These are phyloP conservation scores for Azemiops feae DNA, from an alignment of 2,113 vertebrate genomes.

Conservation along the genomic window DNA sequence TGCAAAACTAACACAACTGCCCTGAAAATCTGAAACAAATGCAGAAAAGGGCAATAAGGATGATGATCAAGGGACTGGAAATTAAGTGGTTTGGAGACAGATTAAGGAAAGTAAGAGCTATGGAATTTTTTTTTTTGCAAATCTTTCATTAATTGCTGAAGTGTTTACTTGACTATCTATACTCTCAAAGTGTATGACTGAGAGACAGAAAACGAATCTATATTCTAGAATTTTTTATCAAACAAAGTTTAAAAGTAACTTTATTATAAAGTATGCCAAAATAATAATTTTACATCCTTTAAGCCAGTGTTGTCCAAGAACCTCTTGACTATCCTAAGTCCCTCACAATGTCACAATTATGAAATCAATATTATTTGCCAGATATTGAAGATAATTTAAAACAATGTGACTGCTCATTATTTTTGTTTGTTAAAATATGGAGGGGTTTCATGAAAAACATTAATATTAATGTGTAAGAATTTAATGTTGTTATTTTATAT, in stretches of 20 bases:
- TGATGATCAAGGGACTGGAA: background rate
- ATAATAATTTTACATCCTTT: constrained; percentile 36
- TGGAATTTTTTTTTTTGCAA: background rate
- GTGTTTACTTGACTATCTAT: constrained; percentile 10
- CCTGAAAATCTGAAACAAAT: background rate
- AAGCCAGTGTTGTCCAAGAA: background rate
- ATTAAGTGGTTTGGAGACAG: background rate
- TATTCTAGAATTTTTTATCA: constrained; percentile 43
- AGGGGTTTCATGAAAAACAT: background rate
- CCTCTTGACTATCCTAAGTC: background rate
- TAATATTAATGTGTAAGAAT: background rate
- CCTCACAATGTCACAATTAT: background rate
- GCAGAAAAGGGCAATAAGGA: background rate
- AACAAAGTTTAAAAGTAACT: constrained; percentile 39
- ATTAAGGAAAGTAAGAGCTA: background rate
- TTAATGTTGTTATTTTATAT: too few relatives aligned
- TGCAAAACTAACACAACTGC: background rate
- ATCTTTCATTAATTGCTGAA: background rate
- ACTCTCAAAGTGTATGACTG: constrained; percentile 5
- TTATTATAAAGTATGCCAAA: constrained; percentile 19
- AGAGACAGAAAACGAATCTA: background rate
- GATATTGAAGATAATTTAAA: background rate
- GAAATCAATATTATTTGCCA: background rate
- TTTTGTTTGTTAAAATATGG: background rate
- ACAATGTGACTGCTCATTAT: background rate